Evolutionary conservation across 2,888 invertebrate species (phyloP).

Genomic region (Caenorhabditis sp.): DNA sequence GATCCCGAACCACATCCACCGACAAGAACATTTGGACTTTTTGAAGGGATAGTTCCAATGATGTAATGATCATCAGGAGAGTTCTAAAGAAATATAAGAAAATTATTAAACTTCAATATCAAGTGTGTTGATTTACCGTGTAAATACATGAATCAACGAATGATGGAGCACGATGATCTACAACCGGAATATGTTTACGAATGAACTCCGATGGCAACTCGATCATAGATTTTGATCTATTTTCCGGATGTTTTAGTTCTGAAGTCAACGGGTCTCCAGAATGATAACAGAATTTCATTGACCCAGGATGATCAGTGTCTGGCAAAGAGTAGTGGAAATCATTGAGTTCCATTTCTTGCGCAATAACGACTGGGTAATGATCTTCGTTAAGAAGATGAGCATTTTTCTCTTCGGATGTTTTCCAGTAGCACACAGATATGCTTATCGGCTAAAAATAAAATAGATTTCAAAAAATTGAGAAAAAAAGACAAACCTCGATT

Average conservation of each 20-base stretch:
- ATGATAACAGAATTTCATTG: constrained; percentile 48
- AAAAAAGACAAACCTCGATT: constrained; percentile 32
- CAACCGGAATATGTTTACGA: constrained; percentile 34
- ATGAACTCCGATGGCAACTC: constrained; percentile 41
- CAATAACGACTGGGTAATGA: constrained; percentile 45
- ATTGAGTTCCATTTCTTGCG: constrained; percentile 31
- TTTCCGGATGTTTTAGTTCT: constrained; percentile 19
- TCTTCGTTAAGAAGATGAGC: constrained; percentile 23
- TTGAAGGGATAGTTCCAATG: constrained; percentile 40
- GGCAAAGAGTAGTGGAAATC: constrained; percentile 40
- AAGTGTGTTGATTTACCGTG: constrained; percentile 46
- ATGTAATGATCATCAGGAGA: constrained; percentile 53
- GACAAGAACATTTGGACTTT: constrained; percentile 56
- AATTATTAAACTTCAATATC: background rate
- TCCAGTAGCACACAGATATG: constrained; percentile 50
- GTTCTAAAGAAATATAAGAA: constrained; percentile 24
- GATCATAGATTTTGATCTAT: constrained; percentile 20
- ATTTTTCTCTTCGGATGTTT: constrained; percentile 20
- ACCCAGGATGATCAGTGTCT: constrained; percentile 40
- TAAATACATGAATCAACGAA: constrained; percentile 52
- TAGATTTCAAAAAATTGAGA: background rate
- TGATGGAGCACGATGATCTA: constrained; percentile 33
- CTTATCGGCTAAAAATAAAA: constrained; percentile 37
- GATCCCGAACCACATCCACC: constrained; percentile 67
- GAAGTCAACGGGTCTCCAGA: constrained; percentile 27